Evolutionary conservation across 2,113 vertebrate genomes (phyloP), one percentile per base, ranked within the genome.

Genomic region (Nestor notabilis): DNA sequence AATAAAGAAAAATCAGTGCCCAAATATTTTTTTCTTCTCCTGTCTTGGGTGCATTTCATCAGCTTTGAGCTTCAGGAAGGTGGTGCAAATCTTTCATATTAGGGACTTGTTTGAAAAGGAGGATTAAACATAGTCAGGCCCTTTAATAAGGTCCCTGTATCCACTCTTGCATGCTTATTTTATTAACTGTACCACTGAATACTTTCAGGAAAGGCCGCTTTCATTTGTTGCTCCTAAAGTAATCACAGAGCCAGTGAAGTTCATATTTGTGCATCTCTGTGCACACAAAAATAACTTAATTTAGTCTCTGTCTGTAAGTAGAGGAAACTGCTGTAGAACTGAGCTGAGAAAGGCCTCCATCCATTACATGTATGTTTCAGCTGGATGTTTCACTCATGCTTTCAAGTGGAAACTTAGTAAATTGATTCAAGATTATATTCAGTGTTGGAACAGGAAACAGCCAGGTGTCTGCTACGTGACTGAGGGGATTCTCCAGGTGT

Each of bases 61-160:
- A 64, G 21, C 24, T 69, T 80, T 52, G 68, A 55, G 52, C 31
- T 78, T 83, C 46, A n/a, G 31, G 58, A 52, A n/a, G 61, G 19
- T 64, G 3, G 1, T 33, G 28, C 12, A 20, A 15, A 7, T 61
- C 5, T 49, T 58, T 80, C 0, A 2, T 47, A 17, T 14, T 3
- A 23, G 35, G 5, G 19, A 25, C 58, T 20, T 52, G 29, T 31
- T 9, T 60, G 49, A 33, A 80, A 72, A 74, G 25, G 41, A 65
- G 29, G 37, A 63, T 12, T 21, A 70, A 29, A 5, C 16, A 2
- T 5, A 65, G 21, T 63, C 20, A 63, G 39, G 55, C 12, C 15
- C 21, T 78, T 66, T 27, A 81, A 1, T 47, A 13, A 78, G 56
- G 21, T 39, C 17, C 86, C 17, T 19, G 0, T 46, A 10, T 28